These are phyloP conservation scores for Ornithoptera priamus DNA, from an alignment of 2,888 invertebrate species.

Conservation along the genomic window DNA sequence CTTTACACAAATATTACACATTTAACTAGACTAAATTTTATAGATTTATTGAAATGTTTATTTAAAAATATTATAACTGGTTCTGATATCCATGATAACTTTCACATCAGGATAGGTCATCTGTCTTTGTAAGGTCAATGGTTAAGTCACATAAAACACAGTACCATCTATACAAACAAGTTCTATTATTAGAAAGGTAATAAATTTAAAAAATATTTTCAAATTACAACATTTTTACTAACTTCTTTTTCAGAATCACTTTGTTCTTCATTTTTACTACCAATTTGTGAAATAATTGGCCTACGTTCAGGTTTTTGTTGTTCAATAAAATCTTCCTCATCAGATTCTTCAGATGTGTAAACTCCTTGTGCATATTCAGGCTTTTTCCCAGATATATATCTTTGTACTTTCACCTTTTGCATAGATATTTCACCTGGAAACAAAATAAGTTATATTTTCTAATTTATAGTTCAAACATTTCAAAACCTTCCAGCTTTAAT, in stretches of 20 bases:
- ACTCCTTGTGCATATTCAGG: constrained; percentile 96
- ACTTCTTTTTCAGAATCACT: constrained; percentile 74
- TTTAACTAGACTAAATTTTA: too few species aligned
- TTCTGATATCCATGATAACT: too few species aligned
- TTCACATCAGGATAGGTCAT: too few species aligned
- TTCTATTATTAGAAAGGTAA: too few species aligned
- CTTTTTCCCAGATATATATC: constrained; percentile 98
- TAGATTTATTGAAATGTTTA: too few species aligned
- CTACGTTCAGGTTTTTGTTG: constrained; percentile 66
- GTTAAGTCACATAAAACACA: too few species aligned
- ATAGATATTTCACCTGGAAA: constrained; percentile 94
- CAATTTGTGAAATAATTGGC: constrained; percentile 58
- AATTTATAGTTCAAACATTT: background rate
- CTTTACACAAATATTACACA: too few species aligned
- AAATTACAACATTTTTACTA: constrained; percentile 30
- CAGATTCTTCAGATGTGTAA: constrained; percentile 93
- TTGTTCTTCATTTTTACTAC: constrained; percentile 57
- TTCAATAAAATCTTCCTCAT: constrained; percentile 92
- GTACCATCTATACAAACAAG: too few species aligned
- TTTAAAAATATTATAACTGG: too few species aligned
- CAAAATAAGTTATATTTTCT: background rate
- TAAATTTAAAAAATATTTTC: background rate
- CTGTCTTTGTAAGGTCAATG: too few species aligned
- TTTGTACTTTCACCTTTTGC: constrained; percentile 99
- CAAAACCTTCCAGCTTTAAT: background rate